A percentile compares a stretch with the other conserved stretches of the same genome.
Evolutionary conservation across 2,888 invertebrate genomes (phyloP).

Genomic region (Sminthurides aquaticus): DNA sequence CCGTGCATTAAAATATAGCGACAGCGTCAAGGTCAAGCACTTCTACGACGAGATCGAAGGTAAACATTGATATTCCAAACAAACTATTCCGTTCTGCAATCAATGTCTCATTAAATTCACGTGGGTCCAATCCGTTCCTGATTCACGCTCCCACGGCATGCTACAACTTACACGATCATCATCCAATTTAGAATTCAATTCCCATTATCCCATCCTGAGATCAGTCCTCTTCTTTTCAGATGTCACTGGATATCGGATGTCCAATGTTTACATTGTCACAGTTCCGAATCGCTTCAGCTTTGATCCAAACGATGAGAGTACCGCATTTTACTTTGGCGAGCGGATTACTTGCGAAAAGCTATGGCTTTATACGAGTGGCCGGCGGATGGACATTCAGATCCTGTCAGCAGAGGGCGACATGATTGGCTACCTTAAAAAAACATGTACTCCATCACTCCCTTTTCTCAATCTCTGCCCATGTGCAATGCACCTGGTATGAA

Average conservation of each 20-base stretch:
- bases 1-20: constrained; percentile 1
- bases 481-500: not conserved
- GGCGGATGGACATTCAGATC: not conserved
- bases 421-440: not conserved
- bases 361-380: constrained; percentile 5
- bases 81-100: too few relatives aligned
- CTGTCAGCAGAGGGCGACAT: constrained; percentile 4
- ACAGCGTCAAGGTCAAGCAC: constrained; percentile 4
- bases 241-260: constrained; percentile 9
- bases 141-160: too few relatives aligned
- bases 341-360: constrained; percentile 9
- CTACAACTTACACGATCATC: too few relatives aligned
- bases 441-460: constrained; percentile 7
- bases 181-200: too few relatives aligned
- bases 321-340: constrained; percentile 9
- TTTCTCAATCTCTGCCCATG: constrained; percentile 6
- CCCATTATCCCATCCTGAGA: too few relatives aligned
- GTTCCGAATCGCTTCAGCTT: constrained; percentile 12
- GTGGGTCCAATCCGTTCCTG: too few relatives aligned
- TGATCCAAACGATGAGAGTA: constrained; percentile 13
- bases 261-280: constrained; percentile 9
- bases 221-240: too few relatives aligned
- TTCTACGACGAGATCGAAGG: constrained; percentile 15
- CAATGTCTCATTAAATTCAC: too few relatives aligned
- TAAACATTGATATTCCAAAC: too few relatives aligned